These are phyloP conservation scores for Holothuria leucospilota DNA, from an alignment of 53 echinoderm and acorn worm genomes.

Conservation along the genomic window DNA sequence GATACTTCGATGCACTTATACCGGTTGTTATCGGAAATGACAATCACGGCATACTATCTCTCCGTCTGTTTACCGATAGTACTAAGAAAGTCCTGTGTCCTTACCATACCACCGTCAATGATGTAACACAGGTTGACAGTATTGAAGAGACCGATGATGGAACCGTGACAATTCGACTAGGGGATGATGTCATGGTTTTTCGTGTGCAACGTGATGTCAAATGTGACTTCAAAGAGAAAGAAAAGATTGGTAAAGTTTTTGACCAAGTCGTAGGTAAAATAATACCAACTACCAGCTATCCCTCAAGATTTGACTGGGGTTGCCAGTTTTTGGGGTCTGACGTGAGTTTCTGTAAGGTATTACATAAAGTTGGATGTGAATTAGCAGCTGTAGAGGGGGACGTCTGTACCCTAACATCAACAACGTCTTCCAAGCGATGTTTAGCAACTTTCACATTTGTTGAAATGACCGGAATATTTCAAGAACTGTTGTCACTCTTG, in stretches of 20 bases:
- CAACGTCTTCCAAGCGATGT: background rate
- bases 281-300: background rate
- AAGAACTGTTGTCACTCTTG: background rate
- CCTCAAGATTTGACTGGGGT: background rate
- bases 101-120: background rate
- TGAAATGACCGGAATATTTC: background rate
- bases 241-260: background rate
- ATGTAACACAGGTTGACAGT: background rate
- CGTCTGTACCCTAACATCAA: constrained; percentile 6
- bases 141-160: too few species aligned
- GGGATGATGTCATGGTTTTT: background rate
- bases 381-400: background rate
- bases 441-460: background rate
- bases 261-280: background rate
- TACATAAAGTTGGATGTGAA: background rate
- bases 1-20: too few species aligned
- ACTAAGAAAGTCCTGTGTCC: too few species aligned
- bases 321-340: background rate
- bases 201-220: too few species aligned
- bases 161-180: background rate
- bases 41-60: background rate
- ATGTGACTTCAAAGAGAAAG: too few species aligned
- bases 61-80: background rate
- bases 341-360: background rate
- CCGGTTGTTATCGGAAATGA: background rate